Percentiles rank a stretch among this genome's conserved stretches.
These are phyloP conservation scores for Perizoma flavofasciatum DNA, from an alignment of 2,888 invertebrate species.

Conservation along the genomic window DNA sequence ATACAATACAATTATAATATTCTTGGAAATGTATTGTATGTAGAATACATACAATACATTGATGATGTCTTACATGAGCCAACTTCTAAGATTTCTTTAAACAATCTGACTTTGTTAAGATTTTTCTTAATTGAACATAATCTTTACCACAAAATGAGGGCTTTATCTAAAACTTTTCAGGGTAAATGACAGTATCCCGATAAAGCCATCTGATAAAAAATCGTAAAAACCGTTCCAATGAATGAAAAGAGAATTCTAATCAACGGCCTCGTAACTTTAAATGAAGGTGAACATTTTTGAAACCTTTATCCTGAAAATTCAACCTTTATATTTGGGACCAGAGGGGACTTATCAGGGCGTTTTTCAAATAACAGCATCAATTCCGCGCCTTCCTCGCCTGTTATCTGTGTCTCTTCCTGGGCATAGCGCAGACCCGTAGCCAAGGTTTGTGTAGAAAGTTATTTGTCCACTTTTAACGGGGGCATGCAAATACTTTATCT, in stretches of 20 bases:
- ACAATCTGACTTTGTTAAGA: no score
- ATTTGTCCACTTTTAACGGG: no score
- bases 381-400: slow-evolving; percentile 50
- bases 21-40: no score
- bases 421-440: slow-evolving; percentile 9
- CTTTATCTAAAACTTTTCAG: slow-evolving; percentile 24
- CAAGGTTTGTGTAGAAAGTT: slow-evolving; percentile 24
- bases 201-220: slow-evolving; percentile 46
- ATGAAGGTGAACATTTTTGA: slow-evolving; percentile 68
- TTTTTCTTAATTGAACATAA: slow-evolving; percentile 10
- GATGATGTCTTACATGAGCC: no score
- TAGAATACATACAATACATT: no score
- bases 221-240: slow-evolving; percentile 49
- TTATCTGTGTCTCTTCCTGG: slow-evolving; percentile 24
- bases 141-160: slow-evolving; percentile 21
- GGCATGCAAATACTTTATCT: no score
- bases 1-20: no score
- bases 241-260: slow-evolving; percentile 62
- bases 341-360: slow-evolving; percentile 71
- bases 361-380: slow-evolving; percentile 73
- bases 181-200: slow-evolving; percentile 26
- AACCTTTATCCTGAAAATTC: slow-evolving; percentile 65
- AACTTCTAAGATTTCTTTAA: no score
- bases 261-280: slow-evolving; percentile 63
- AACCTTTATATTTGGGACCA: slow-evolving; percentile 62